phyloP scores from a whole-genome alignment of 2,888 invertebrate species.

The Andrena dorsata region DNA sequence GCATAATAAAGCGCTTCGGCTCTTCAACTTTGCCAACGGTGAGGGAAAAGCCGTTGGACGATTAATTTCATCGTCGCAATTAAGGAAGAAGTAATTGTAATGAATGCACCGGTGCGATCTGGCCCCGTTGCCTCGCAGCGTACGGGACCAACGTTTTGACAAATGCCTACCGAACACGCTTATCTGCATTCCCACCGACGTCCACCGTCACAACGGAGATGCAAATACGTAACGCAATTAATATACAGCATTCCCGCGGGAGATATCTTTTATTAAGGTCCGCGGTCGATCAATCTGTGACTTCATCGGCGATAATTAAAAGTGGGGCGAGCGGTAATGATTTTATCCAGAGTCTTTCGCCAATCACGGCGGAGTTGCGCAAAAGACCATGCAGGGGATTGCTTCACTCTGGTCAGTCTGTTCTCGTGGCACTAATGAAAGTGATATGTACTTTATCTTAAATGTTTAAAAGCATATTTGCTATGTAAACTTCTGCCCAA shows the following conservation, averaged over 20 bases:
- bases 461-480: too few species aligned
- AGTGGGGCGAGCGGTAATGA: neutral
- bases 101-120: constrained; percentile 69
- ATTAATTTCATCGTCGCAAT: constrained; percentile 75
- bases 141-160: constrained; percentile 53
- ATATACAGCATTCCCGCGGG: constrained; percentile 44
- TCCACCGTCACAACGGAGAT: constrained; percentile 50
- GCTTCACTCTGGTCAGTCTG: neutral
- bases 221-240: constrained; percentile 61
- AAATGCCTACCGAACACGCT: constrained; percentile 66
- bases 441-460: too few species aligned
- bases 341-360: neutral
- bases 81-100: constrained; percentile 74
- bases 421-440: neutral
- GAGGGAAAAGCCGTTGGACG: constrained; percentile 32
- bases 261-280: constrained; percentile 36
- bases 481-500: too few species aligned
- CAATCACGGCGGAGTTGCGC: neutral
- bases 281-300: constrained; percentile 29
- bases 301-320: constrained; percentile 35
- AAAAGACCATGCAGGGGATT: neutral
- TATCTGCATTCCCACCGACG: constrained; percentile 62
- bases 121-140: constrained; percentile 33
- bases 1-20: constrained; percentile 34
- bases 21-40: constrained; percentile 23